Conservation (phyloP, 2,888 invertebrate species). For the Drosophila nr. medialis region DNA sequence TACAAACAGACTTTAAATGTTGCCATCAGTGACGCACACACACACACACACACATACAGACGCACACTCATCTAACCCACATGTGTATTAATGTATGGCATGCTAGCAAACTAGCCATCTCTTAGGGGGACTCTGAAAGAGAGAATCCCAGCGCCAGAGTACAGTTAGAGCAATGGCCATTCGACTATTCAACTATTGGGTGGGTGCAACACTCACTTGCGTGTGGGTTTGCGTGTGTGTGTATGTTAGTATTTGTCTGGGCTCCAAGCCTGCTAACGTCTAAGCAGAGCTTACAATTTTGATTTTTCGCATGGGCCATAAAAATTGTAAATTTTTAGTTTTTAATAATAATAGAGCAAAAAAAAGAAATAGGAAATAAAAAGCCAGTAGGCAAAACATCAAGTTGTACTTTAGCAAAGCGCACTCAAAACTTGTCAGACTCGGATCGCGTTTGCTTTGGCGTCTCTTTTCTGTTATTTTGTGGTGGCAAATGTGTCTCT, state of each 20-base stretch:
- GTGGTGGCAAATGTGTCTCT: conserved; percentile 67
- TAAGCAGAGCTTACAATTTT: conserved; percentile 36
- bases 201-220: conserved; percentile 62
- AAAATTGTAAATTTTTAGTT: conserved; percentile 29
- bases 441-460: conserved; percentile 32
- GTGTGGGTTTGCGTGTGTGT: conserved; percentile 52
- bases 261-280: conserved; percentile 44
- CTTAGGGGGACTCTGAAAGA: conserved; percentile 38
- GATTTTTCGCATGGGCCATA: conserved; percentile 17
- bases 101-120: conserved; percentile 49
- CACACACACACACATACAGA: conserved; percentile 35
- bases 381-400: conserved; percentile 30
- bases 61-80: conserved; percentile 58
- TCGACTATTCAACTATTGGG: conserved; percentile 64
- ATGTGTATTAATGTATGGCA: conserved; percentile 22
- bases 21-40: conserved; percentile 47
- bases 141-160: conserved; percentile 43
- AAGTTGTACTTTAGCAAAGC: conserved; percentile 38
- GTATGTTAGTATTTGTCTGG: conserved; percentile 21
- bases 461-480: conserved; percentile 27
- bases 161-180: conserved; percentile 55
- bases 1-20: conserved; percentile 25
- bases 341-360: conserved; percentile 32
- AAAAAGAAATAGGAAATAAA: conserved; percentile 38
- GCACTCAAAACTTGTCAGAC: conserved; percentile 51